Evolutionary conservation across 2,888 invertebrate genomes (phyloP), one percentile per base, ranked within the genome.

Genomic region (Nomada ruficornis): DNA sequence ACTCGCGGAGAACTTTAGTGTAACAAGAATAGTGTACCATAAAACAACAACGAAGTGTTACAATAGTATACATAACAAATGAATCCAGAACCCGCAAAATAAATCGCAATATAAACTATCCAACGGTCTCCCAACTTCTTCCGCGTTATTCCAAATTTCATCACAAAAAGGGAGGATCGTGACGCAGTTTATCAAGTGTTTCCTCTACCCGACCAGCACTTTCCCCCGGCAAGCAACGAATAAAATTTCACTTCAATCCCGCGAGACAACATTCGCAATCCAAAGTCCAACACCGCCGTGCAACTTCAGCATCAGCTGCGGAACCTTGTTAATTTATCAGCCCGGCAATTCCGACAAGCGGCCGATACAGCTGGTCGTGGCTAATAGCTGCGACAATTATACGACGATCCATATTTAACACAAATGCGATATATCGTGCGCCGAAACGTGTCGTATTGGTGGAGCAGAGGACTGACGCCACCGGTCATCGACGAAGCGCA

Each of bases 351-450:
- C 44, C 67, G 42, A 26, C 67, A 36, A n/a, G 63, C 42, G 20
- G 20, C 70, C 71, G 62, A 80, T 79, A 67, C 72, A 73, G 36
- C 63, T 64, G 79, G 65, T 29, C 47, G 29, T 50, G 52, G 80
- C 80, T 79, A 80, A 79, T 79, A 79, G 72, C 80, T 23, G 23
- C 62, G 80, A 79, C 80, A 80, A 79, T 80, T 80, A 80, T 80
- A 80, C 71, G 71, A 80, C 80, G 80, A 80, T 80, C 80, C 80
- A 80, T 80, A 80, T 80, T 80, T 79, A 80, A 80, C 80, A 79
- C 80, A 67, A 13, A 54, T 52, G 62, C 52, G 68, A 54, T 44
- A 55, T 47, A 20, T 42, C n/a, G 42, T 63, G 18, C 20, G 59
- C 3, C 36, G 42, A 0, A 1, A 18, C 4, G 13, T 36, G 11